Evolutionary conservation across 2,888 invertebrate genomes (phyloP).

Genomic region (Craniophora ligustri): DNA sequence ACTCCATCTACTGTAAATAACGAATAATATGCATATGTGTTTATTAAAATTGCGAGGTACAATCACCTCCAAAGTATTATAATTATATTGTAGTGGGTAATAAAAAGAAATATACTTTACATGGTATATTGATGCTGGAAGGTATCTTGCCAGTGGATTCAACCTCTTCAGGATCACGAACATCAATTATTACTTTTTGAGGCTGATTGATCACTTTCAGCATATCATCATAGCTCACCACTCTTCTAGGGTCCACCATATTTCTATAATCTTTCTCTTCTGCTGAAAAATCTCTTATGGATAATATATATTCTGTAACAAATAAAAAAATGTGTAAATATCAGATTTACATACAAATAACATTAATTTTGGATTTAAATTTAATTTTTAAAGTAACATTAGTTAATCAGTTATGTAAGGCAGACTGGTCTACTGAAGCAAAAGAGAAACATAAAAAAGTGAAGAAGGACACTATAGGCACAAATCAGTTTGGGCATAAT

Average conservation of each 20-base stretch:
- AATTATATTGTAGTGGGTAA: neutral
- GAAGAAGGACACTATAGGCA: too few relatives aligned
- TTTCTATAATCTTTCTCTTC: constrained; percentile 42
- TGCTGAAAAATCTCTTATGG: constrained; percentile 41
- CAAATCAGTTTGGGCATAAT: too few relatives aligned
- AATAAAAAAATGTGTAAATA: neutral
- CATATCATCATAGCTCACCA: constrained; percentile 81
- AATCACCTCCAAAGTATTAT: too few relatives aligned
- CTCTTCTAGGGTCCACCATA: constrained; percentile 77
- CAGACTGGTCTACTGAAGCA: too few relatives aligned
- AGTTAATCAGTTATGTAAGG: too few relatives aligned
- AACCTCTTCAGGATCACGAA: constrained; percentile 92
- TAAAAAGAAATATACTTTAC: constrained; percentile 75
- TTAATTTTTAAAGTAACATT: too few relatives aligned
- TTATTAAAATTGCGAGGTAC: too few relatives aligned
- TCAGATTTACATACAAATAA: too few relatives aligned
- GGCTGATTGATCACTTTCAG: constrained; percentile 76
- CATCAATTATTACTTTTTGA: constrained; percentile 91
- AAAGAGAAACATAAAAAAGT: too few relatives aligned
- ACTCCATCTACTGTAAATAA: constrained; percentile 73
- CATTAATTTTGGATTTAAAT: too few relatives aligned
- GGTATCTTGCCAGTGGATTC: constrained; percentile 91
- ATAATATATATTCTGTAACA: constrained; percentile 24
- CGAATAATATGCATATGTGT: too few relatives aligned
- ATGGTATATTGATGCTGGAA: constrained; percentile 93